phyloP scores from a whole-genome alignment of 2,113 vertebrate genomes.

The Passer montanus region DNA sequence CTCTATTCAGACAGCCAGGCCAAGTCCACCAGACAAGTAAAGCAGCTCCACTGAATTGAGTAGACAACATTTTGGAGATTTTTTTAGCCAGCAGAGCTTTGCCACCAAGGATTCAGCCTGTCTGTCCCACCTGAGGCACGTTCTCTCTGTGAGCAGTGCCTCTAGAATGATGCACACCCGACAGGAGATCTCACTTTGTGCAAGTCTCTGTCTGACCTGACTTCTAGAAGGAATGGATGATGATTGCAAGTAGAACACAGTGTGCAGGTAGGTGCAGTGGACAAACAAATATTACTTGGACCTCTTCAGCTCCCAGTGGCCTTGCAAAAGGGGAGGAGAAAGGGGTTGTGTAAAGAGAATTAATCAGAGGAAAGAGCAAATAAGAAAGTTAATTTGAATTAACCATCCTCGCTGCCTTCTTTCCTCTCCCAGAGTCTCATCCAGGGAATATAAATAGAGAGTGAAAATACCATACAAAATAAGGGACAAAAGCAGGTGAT shows the following conservation, averaged over 20 bases:
- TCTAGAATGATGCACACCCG: fast-evolving
- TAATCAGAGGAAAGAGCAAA: not conserved
- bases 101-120: not conserved
- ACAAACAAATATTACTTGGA: not conserved
- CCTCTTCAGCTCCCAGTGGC: not conserved
- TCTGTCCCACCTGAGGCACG: fast-evolving
- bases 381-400: not conserved
- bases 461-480: not conserved
- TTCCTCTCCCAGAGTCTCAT: not conserved
- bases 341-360: not conserved
- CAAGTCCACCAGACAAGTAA: not conserved
- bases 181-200: not conserved
- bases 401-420: not conserved
- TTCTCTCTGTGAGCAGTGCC: not conserved
- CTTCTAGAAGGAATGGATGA: not conserved
- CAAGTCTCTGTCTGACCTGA: not conserved
- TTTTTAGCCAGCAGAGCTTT: not conserved
- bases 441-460: not conserved
- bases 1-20: not conserved
- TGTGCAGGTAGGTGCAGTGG: not conserved
- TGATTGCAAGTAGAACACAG: not conserved
- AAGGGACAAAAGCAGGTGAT: not conserved
- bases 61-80: not conserved
- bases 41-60: not conserved
- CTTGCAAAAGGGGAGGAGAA: not conserved